Evolutionary conservation across 1,140 invertebrate species (phyloP).

Genomic region (Muscidifurax raptorellus): DNA sequence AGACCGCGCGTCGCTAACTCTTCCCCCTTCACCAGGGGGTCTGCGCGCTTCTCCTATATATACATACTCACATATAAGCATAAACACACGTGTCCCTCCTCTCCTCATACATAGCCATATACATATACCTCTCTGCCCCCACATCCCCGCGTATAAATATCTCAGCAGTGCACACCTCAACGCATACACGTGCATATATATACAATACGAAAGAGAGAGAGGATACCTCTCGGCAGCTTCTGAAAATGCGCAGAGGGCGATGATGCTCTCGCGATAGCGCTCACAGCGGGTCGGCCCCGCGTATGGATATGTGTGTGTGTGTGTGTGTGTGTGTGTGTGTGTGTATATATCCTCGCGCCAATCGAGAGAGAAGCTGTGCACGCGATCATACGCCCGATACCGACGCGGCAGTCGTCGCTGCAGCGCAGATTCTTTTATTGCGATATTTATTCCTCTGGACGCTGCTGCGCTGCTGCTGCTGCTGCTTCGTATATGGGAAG

Average conservation of each 20-base stretch:
- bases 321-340: neutral
- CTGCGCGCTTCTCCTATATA: slow-evolving; percentile 1
- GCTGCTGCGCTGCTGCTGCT: neutral
- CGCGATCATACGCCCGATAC: slow-evolving; percentile 21
- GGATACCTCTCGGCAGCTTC: slow-evolving; percentile 11
- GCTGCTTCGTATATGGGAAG: neutral
- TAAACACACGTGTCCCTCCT: slow-evolving; percentile 24
- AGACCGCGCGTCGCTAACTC: slow-evolving; percentile 46
- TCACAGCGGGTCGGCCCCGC: neutral
- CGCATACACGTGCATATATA: neutral
- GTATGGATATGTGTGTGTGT: too few species aligned
- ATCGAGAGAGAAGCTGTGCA: neutral
- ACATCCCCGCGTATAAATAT: neutral
- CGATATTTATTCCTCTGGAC: slow-evolving; percentile 8
- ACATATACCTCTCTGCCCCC: neutral
- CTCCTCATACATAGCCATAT: neutral
- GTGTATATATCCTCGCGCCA: neutral
- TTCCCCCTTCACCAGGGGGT: slow-evolving; percentile 28
- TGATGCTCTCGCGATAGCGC: slow-evolving; percentile 28
- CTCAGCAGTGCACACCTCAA: neutral
- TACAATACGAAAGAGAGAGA: neutral
- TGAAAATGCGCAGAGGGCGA: slow-evolving; percentile 30
- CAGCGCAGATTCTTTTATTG: slow-evolving; percentile 16
- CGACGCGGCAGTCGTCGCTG: slow-evolving; percentile 8
- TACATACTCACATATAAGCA: slow-evolving; percentile 29